phyloP scores from a whole-genome alignment of 2,888 invertebrate species.

The Timema podura region DNA sequence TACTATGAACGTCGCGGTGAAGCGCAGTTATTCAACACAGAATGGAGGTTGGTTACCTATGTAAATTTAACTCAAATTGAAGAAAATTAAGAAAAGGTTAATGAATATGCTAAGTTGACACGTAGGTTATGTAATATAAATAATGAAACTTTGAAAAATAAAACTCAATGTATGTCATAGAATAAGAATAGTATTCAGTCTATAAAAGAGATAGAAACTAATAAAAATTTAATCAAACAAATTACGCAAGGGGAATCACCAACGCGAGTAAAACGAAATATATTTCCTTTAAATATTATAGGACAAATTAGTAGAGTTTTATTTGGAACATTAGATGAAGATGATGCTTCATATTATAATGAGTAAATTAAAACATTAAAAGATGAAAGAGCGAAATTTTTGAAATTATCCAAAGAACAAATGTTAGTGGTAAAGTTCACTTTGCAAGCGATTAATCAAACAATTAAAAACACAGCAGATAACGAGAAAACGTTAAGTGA shows the following conservation, averaged over 20 bases:
- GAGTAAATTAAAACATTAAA: background rate
- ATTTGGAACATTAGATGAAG: slow-evolving; percentile 7
- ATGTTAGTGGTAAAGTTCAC: background rate
- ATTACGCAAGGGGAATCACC: background rate
- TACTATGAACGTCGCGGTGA: background rate
- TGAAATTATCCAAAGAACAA: background rate
- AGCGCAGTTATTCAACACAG: background rate
- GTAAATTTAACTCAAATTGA: background rate
- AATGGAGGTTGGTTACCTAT: background rate
- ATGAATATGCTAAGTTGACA: background rate
- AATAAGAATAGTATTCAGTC: background rate
- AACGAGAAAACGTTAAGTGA: background rate
- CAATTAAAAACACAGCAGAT: background rate
- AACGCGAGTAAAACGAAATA: background rate
- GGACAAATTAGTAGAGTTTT: background rate
- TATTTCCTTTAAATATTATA: background rate
- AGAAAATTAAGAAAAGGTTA: background rate
- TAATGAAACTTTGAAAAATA: background rate
- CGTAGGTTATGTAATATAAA: background rate
- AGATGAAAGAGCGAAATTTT: background rate
- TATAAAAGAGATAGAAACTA: background rate
- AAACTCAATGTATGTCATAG: background rate
- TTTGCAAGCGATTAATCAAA: background rate
- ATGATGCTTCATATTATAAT: background rate
- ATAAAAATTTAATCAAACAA: background rate